These are phyloP conservation scores for Cinclus cinclus DNA, from an alignment of 2,113 vertebrate genomes.

Conservation along the genomic window DNA sequence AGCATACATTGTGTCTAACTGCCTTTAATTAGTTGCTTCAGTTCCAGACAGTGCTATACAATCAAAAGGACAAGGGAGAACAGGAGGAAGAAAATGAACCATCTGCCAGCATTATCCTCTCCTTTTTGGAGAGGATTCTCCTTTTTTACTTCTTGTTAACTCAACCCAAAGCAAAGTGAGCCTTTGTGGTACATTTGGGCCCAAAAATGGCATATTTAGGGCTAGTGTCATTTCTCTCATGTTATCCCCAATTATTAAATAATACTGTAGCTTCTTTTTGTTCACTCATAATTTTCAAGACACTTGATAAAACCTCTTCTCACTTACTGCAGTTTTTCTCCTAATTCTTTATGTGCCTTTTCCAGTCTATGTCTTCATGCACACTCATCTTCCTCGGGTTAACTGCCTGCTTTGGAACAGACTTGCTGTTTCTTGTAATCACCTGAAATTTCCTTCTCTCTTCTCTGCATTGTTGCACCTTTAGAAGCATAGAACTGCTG, in stretches of 20 bases:
- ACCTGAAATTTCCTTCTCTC: not conserved
- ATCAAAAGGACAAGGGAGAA: not conserved
- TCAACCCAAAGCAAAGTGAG: not conserved
- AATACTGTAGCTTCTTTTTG: not conserved
- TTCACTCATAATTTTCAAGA: not conserved
- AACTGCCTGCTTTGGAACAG: not conserved
- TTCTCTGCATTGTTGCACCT: not conserved
- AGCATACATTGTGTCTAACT: not conserved
- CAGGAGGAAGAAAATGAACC: not conserved
- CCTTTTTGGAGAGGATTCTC: not conserved
- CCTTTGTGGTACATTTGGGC: not conserved
- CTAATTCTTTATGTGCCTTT: not conserved
- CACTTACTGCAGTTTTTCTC: not conserved
- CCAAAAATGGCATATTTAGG: not conserved
- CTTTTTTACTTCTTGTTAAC: not conserved
- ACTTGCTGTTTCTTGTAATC: not conserved
- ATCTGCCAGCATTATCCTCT: not conserved
- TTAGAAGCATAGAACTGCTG: not conserved
- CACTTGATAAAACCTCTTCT: not conserved
- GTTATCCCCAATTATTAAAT: not conserved
- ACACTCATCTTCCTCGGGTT: not conserved
- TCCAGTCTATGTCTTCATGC: not conserved
- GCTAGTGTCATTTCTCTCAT: not conserved
- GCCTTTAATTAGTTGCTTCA: not conserved
- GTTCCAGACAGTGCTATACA: not conserved